Percentiles rank a stretch among this genome's conserved stretches.
Conservation (phyloP, 1,140 invertebrate genomes). For the Bombus huntii region DNA sequence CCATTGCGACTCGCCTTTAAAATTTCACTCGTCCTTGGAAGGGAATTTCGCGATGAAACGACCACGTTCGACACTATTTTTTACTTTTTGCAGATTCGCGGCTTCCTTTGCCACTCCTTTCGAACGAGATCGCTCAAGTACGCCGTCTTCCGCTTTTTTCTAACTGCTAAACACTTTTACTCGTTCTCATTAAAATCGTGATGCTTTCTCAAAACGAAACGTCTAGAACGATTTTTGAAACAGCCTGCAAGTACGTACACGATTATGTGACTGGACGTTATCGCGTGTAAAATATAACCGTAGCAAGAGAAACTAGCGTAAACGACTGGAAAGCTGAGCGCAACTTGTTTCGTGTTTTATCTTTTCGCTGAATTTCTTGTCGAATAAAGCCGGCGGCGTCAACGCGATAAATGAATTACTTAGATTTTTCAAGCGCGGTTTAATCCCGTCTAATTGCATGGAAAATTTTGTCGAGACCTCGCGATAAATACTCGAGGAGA, state of each 20-base stretch:
- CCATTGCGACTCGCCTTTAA: not conserved
- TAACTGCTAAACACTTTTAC: not conserved
- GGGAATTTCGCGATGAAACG: not conserved
- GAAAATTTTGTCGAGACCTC: not conserved
- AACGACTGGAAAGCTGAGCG: not conserved
- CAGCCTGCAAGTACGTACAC: not conserved
- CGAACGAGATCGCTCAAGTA: not conserved
- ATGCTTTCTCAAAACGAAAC: not conserved
- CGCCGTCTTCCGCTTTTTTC: not conserved
- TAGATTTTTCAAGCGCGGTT: no score
- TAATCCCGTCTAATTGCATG: not conserved
- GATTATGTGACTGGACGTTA: not conserved
- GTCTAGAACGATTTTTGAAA: not conserved
- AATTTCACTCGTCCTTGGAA: constrained; percentile 1
- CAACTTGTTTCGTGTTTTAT: not conserved
- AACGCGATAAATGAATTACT: no score
- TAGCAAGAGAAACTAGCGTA: not conserved
- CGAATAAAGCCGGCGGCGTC: no score
- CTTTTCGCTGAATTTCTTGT: no score
- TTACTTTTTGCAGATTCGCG: not conserved
- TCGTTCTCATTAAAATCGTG: not conserved
- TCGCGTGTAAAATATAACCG: not conserved
- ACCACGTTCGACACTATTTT: not conserved
- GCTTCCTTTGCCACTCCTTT: not conserved
- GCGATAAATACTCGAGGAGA: not conserved